A percentile compares a stretch with the other conserved stretches of the same genome.
phyloP scores from a whole-genome alignment of 2,113 vertebrate species.

The Stigmatopora nigra region DNA sequence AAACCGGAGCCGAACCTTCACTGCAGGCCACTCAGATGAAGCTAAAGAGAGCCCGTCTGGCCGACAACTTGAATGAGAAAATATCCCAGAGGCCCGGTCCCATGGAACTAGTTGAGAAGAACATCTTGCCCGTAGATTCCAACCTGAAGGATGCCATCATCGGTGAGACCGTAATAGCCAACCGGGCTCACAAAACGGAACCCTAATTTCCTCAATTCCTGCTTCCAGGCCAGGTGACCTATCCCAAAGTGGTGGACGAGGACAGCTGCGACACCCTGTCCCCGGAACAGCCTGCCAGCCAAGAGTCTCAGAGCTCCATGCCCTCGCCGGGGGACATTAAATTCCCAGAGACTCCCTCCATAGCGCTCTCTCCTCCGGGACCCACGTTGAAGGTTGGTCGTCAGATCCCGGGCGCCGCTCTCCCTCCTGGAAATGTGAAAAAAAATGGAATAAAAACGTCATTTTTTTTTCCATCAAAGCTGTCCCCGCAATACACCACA shows the following conservation, averaged over 20 bases:
- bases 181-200: too few species aligned
- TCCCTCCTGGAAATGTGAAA: background rate
- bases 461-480: constrained; percentile 13
- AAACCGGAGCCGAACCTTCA: constrained; percentile 92
- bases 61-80: constrained; percentile 97
- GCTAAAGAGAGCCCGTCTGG: constrained; percentile 88
- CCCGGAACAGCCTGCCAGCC: constrained; percentile 92
- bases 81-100: constrained; percentile 93
- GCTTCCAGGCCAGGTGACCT: constrained; percentile 78
- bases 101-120: constrained; percentile 96
- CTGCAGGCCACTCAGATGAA: constrained; percentile 95
- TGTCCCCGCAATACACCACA: constrained; percentile 74
- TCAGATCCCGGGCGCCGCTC: too few species aligned
- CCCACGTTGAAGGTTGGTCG: constrained; percentile 48
- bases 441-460: background rate
- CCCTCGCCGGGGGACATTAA: constrained; percentile 82
- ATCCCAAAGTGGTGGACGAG: constrained; percentile 86
- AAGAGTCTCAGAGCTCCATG: constrained; percentile 86
- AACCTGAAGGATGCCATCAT: constrained; percentile 93
- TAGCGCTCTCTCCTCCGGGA: constrained; percentile 52
- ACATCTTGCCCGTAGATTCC: constrained; percentile 92
- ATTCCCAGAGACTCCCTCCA: constrained; percentile 73
- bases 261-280: constrained; percentile 92
- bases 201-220: too few species aligned
- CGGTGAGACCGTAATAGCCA: constrained; percentile 58